Percentiles rank a stretch among this genome's conserved stretches.
These are phyloP conservation scores for Sphenopsis melanotis DNA, from an alignment of 2,797 vertebrate species.

Conservation along the genomic window DNA sequence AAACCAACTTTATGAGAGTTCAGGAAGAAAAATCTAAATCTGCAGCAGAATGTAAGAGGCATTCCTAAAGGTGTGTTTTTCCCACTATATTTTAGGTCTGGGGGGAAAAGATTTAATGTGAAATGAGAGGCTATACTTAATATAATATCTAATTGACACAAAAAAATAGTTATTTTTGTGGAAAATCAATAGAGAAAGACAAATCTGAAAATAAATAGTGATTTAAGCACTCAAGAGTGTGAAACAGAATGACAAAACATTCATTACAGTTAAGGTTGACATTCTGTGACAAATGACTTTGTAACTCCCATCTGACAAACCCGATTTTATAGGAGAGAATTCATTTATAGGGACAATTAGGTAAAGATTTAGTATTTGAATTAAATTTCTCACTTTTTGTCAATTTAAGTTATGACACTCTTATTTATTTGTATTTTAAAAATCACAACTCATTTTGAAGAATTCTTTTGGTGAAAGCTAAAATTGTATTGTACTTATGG, in stretches of 20 bases:
- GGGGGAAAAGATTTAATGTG: not conserved
- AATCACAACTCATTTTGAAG: not conserved
- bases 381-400: not conserved
- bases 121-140: not conserved
- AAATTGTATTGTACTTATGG: not conserved
- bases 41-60: not conserved
- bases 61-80: not conserved
- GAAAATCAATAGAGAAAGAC: not conserved
- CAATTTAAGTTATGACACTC: not conserved
- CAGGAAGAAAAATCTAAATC: not conserved
- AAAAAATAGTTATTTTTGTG: not conserved
- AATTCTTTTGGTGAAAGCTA: not conserved
- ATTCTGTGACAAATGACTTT: not conserved
- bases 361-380: not conserved
- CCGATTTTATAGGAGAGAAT: not conserved
- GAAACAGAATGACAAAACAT: constrained; percentile 4
- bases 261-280: not conserved
- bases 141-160: not conserved
- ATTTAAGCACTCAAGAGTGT: not conserved
- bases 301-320: not conserved
- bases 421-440: not conserved
- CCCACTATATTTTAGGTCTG: not conserved
- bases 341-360: not conserved
- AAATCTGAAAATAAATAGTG: not conserved
- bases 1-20: not conserved